phyloP scores from a whole-genome alignment of 2,113 vertebrate genomes.

The Apodemus sylvaticus region DNA sequence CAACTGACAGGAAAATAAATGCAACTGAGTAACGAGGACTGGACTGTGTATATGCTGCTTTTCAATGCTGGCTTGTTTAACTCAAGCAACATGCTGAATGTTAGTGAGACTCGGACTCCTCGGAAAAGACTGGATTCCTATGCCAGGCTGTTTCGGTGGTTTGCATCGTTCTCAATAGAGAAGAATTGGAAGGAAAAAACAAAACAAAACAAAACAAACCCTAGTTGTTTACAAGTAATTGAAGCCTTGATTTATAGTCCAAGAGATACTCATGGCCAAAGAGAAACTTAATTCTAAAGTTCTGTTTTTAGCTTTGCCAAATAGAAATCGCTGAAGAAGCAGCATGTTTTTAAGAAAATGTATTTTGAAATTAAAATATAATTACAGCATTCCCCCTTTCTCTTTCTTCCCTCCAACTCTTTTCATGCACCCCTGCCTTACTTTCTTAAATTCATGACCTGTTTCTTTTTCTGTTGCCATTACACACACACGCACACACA shows the following conservation, averaged over 20 bases:
- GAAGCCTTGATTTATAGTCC: not conserved
- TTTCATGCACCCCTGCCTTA: not conserved
- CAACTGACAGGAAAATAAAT: constrained; percentile 13
- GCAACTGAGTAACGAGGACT: not conserved
- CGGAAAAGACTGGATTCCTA: not conserved
- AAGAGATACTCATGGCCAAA: constrained; percentile 7
- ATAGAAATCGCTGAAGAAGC: not conserved
- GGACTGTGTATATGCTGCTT: not conserved
- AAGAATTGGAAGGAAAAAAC: not conserved
- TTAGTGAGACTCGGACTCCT: not conserved
- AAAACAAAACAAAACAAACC: not conserved
- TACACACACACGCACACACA: not conserved
- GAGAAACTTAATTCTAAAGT: not conserved
- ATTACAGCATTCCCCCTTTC: not conserved
- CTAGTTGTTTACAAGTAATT: constrained; percentile 14
- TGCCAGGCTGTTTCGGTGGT: not conserved
- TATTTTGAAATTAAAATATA: not conserved
- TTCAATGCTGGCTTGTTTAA: not conserved
- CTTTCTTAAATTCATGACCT: not conserved
- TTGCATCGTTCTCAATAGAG: not conserved
- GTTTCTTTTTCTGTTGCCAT: not conserved
- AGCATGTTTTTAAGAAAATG: not conserved
- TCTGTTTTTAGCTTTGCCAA: not conserved
- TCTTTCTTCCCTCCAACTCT: not conserved
- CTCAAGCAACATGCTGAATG: not conserved